phyloP scores from a whole-genome alignment of 2,888 invertebrate genomes.

The Schrankia costaestrigalis region DNA sequence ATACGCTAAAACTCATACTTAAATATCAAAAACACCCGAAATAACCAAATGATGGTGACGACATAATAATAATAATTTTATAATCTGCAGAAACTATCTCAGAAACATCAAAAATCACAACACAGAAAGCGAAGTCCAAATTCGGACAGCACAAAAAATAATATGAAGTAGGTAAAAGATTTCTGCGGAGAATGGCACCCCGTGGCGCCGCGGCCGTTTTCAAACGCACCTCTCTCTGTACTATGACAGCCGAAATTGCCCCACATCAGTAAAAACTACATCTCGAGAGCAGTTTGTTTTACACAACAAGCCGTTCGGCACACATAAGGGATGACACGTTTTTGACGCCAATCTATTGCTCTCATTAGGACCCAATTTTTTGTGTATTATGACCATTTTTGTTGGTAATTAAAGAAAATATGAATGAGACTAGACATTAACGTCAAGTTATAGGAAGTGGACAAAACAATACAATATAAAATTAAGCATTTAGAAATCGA shows the following conservation, averaged over 20 bases:
- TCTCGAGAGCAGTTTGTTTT: constrained; percentile 68
- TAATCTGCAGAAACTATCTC: constrained; percentile 4
- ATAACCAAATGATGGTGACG: no score
- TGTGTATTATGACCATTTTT: constrained; percentile 27
- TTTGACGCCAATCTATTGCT: constrained; percentile 51
- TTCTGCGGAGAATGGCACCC: constrained; percentile 70
- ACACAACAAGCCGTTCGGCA: constrained; percentile 64
- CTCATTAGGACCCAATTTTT: constrained; percentile 43
- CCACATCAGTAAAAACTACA: constrained; percentile 59
- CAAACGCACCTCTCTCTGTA: constrained; percentile 57
- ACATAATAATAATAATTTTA: no score
- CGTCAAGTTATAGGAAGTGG: no score
- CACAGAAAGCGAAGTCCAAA: constrained; percentile 23
- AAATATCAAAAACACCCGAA: no score
- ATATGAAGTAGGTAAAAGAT: constrained; percentile 55
- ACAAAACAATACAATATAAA: no score
- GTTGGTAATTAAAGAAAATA: constrained; percentile 27
- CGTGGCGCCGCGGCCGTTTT: constrained; percentile 60
- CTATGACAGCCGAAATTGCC: constrained; percentile 76
- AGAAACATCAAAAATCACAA: constrained; percentile 33
- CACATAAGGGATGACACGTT: constrained; percentile 57
- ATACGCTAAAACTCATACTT: no score
- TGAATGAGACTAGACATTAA: constrained; percentile 25
- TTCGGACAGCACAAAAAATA: constrained; percentile 47
- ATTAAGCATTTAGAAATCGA: no score